Percentiles rank a stretch among this genome's conserved stretches.
These are phyloP conservation scores for Anthoptus insignis DNA, from an alignment of 2,888 invertebrate genomes.

Conservation along the genomic window DNA sequence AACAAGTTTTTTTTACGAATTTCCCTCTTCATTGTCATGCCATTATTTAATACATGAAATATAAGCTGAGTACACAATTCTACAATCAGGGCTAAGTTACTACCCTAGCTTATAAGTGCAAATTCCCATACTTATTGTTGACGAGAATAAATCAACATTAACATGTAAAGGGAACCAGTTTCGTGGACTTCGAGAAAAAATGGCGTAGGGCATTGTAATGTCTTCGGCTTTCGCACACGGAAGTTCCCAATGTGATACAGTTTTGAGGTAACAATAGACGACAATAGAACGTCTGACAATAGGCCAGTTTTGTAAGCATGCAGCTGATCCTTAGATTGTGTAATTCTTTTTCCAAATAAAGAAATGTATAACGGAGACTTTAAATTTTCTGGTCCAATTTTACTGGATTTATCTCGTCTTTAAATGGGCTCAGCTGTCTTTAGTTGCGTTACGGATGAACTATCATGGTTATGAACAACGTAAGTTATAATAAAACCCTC, in stretches of 20 bases:
- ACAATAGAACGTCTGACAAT: slow-evolving; percentile 71
- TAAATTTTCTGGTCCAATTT: slow-evolving; percentile 58
- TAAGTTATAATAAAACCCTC: too few species aligned
- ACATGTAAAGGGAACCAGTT: slow-evolving; percentile 79
- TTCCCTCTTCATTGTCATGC: slow-evolving; percentile 67
- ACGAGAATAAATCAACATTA: slow-evolving; percentile 84
- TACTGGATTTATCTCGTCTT: slow-evolving; percentile 48
- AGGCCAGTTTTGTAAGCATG: slow-evolving; percentile 65
- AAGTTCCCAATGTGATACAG: slow-evolving; percentile 73
- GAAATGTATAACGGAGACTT: slow-evolving; percentile 43
- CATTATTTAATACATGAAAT: slow-evolving; percentile 56
- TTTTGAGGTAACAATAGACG: slow-evolving; percentile 70
- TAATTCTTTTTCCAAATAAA: slow-evolving; percentile 28
- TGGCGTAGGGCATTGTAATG: slow-evolving; percentile 68
- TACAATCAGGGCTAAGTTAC: slow-evolving; percentile 36
- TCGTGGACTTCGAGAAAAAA: slow-evolving; percentile 59
- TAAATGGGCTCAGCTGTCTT: slow-evolving; percentile 34
- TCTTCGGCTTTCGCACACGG: slow-evolving; percentile 79
- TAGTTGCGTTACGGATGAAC: slow-evolving; percentile 20
- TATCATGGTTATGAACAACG: too few species aligned
- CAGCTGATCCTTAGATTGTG: slow-evolving; percentile 69
- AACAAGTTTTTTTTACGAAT: slow-evolving; percentile 46
- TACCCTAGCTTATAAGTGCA: slow-evolving; percentile 40
- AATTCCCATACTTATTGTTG: slow-evolving; percentile 83
- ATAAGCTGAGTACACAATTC: slow-evolving; percentile 42